A percentile compares a stretch with the other conserved stretches of the same genome.
Evolutionary conservation across 2,797 vertebrate species (phyloP).

Genomic region (Tachyglossus aculeatus): DNA sequence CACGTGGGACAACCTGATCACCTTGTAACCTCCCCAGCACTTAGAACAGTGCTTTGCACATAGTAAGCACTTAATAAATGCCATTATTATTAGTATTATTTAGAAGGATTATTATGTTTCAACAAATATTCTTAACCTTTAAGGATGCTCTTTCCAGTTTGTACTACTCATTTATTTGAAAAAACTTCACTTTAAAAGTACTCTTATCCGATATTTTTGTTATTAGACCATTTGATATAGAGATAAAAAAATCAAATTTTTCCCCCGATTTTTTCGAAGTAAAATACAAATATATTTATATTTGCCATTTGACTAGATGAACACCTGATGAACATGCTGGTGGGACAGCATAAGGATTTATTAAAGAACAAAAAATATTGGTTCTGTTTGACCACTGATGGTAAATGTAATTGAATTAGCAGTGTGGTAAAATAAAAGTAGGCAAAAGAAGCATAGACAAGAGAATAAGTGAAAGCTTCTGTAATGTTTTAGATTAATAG

Average conservation of each 20-base stretch:
- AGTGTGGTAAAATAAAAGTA: constrained; percentile 78
- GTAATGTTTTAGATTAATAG: constrained; percentile 88
- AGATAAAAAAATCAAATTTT: too few species aligned
- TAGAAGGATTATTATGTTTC: too few species aligned
- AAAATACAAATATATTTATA: constrained; percentile 37
- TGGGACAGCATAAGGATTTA: constrained; percentile 71
- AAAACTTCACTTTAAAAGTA: constrained; percentile 43
- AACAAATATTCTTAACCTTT: constrained; percentile 41
- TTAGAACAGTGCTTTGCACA: too few species aligned
- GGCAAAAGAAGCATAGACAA: constrained; percentile 82
- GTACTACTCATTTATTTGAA: too few species aligned
- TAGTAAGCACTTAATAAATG: too few species aligned
- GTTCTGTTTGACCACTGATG: constrained; percentile 75
- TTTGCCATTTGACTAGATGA: constrained; percentile 57
- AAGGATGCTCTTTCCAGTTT: too few species aligned
- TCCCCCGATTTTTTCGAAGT: too few species aligned
- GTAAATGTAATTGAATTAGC: constrained; percentile 84
- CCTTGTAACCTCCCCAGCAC: too few species aligned
- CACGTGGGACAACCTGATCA: too few species aligned
- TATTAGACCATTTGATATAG: constrained; percentile 50
- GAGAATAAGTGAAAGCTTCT: constrained; percentile 82
- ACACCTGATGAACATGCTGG: constrained; percentile 64
- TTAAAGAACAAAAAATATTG: constrained; percentile 67
- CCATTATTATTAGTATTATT: too few species aligned
- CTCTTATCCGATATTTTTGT: constrained; percentile 56